These are phyloP conservation scores for Strix uralensis DNA, from an alignment of 2,113 vertebrate genomes.

Conservation along the genomic window DNA sequence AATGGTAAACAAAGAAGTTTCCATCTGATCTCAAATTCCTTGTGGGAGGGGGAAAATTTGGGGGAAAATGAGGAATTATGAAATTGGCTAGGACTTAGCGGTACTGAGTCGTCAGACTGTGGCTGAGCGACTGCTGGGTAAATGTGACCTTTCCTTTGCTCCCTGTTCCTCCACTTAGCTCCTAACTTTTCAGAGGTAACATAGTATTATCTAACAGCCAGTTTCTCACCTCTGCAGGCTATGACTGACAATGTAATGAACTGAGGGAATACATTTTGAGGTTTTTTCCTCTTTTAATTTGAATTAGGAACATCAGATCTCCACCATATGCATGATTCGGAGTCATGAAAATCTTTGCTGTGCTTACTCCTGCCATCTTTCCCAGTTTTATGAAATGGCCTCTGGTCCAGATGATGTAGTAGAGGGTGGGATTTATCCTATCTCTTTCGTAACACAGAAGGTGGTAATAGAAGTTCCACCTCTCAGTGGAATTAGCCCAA, in stretches of 20 bases:
- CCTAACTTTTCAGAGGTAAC: conserved; percentile 7
- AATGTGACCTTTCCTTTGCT: background rate
- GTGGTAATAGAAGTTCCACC: background rate
- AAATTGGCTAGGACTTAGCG: background rate
- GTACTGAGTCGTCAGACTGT: background rate
- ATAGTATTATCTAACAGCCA: background rate
- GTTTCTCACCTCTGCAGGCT: conserved; percentile 38
- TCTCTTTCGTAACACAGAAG: background rate
- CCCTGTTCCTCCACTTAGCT: background rate
- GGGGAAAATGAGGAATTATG: background rate
- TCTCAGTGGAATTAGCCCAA: background rate
- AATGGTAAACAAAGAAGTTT: background rate
- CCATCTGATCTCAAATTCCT: background rate
- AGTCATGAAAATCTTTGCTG: background rate
- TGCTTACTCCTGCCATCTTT: background rate
- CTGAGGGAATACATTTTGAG: background rate
- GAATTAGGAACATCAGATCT: background rate
- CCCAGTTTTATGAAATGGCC: accelerated
- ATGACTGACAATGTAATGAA: conserved; percentile 1
- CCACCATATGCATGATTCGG: accelerated
- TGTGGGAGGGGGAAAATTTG: background rate
- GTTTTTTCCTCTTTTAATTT: background rate
- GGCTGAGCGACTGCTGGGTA: background rate
- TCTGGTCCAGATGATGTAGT: background rate
- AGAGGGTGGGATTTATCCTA: background rate